phyloP scores from a whole-genome alignment of 1,140 invertebrate species.

The Patella vulgata region DNA sequence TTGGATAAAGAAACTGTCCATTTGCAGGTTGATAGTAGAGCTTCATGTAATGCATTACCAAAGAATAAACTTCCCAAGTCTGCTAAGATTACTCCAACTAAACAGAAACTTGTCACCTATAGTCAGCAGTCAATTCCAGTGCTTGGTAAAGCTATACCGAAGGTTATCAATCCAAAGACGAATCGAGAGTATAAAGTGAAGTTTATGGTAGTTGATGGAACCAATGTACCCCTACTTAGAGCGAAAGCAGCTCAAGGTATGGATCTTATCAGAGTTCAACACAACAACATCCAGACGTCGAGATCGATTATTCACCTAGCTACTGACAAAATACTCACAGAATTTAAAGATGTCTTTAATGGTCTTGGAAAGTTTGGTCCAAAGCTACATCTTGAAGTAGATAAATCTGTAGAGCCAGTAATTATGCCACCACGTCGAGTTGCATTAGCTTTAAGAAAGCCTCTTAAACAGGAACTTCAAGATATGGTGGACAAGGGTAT shows the following conservation, averaged over 20 bases:
- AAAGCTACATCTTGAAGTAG: conserved; percentile 15
- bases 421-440: conserved; percentile 16
- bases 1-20: no score
- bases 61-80: no score
- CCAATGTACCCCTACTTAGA: background rate
- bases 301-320: background rate
- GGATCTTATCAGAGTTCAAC: background rate
- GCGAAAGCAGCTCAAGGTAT: background rate
- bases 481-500: conserved; percentile 22
- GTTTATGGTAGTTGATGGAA: background rate
- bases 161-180: background rate
- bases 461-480: conserved; percentile 28
- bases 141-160: background rate
- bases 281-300: background rate
- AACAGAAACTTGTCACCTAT: no score
- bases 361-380: conserved; percentile 3
- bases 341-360: conserved; percentile 1
- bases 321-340: background rate
- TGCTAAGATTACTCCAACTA: no score
- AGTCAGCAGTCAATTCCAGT: no score
- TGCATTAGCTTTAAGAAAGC: conserved; percentile 18
- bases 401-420: conserved; percentile 12
- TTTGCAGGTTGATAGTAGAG: no score
- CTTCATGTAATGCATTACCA: no score
- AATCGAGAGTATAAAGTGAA: background rate